Conservation (phyloP, 2,113 vertebrate genomes). For the Zosterops pallidus region DNA sequence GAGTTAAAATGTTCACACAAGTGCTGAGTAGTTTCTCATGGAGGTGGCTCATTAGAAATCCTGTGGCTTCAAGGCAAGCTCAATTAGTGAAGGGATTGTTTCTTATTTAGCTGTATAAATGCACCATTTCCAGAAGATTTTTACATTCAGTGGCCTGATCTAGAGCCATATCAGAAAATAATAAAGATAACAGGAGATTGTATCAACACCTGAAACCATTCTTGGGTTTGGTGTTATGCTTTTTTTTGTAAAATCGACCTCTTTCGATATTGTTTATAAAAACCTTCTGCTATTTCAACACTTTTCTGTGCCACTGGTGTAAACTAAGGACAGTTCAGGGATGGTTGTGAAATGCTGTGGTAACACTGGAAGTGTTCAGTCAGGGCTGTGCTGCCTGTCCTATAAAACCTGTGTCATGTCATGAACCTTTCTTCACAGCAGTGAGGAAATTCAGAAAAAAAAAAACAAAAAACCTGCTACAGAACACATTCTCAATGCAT, state of each 20-base stretch:
- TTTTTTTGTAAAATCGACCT: neutral
- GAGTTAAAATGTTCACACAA: neutral
- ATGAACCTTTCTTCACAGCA: neutral
- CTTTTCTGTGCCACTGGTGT: neutral
- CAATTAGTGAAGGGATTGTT: neutral
- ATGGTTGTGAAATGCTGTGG: neutral
- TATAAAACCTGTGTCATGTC: neutral
- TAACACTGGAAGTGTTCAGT: neutral
- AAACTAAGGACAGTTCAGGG: neutral
- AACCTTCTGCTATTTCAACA: neutral
- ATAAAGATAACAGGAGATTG: neutral
- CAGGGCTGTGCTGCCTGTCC: neutral
- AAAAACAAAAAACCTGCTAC: too few species aligned
- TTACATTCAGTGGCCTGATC: neutral
- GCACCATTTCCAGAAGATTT: neutral
- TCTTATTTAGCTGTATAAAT: neutral
- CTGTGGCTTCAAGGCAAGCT: neutral
- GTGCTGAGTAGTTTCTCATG: neutral
- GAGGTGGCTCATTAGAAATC: neutral
- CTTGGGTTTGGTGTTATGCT: neutral
- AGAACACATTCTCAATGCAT: neutral
- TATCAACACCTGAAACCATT: neutral
- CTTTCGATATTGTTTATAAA: neutral
- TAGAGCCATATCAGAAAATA: neutral
- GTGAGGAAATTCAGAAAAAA: neutral